Base-by-base conservation (phyloP, 2,888 invertebrate genomes). In the Acronicta aceris region DNA sequence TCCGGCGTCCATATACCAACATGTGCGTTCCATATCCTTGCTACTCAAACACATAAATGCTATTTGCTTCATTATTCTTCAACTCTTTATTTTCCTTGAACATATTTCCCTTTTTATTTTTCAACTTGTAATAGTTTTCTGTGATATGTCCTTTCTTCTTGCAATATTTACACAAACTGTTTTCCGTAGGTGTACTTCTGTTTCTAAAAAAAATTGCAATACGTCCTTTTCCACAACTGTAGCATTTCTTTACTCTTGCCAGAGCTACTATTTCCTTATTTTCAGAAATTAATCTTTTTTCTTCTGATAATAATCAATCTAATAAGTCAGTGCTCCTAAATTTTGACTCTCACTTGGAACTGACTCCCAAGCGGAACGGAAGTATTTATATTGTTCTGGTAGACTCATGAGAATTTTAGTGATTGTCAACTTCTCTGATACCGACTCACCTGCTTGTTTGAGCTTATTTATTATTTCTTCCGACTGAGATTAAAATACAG, bases 311-410 rank as follows among this genome's bases (percentile, higher is more conserved):
- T 5, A 50, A 13, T 1, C 27, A n/a, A n/a, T n/a, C n/a, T n/a
- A n/a, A n/a, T 4, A 50, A 12, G 16, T 41, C 12, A 51, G 16
- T 10, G 16, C 16, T 16, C 5, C 4, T 8, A 21, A 12, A 0
- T n/a, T 41, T 13, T 51, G 41, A 6, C 21, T 41, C 4, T 16
- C 30, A 9, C 0, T 0, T 1, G 51, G 30, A 8, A 51, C 51
- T 13, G 51, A 41, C 6, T 42, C 51, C 51, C 49, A 40, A 6
- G 49, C 49, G 3, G 49, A 50, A 7, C 49, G 21, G 2, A 50
- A 40, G n/a, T 50, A 38, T 8, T 15, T 40, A 5, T 15, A 50
- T 5, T 40, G 38, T 8, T 25, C 49, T 2, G 49, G 49, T 2
- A 40, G 25, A 12, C n/a, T 25, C 38, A 50, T 40, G 7, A 38